phyloP scores from a whole-genome alignment of 1,140 invertebrate species.

The Nomia melanderi region DNA sequence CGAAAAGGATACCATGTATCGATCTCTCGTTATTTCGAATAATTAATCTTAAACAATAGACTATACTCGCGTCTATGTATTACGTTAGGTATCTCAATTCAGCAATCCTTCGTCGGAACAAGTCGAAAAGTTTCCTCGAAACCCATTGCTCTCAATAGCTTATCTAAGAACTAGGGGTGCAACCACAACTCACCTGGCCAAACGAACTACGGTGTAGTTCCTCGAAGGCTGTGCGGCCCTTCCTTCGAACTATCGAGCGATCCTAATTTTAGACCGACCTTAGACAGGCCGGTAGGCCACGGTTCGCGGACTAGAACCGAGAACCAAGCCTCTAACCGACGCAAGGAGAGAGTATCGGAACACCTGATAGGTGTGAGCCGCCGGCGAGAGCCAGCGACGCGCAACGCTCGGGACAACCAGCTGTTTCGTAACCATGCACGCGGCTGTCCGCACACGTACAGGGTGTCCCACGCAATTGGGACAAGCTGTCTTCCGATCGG shows the following conservation, averaged over 20 bases:
- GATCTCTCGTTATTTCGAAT: no score
- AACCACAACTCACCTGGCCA: not conserved
- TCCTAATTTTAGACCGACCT: slow-evolving; percentile 49
- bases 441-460: no score
- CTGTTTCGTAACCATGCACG: slow-evolving; percentile 40
- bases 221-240: slow-evolving; percentile 19
- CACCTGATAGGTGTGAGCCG: slow-evolving; percentile 45
- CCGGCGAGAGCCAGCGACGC: slow-evolving; percentile 24
- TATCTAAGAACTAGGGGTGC: not conserved
- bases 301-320: slow-evolving; percentile 3
- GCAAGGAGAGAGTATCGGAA: slow-evolving; percentile 29
- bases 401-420: slow-evolving; percentile 41
- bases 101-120: no score
- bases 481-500: no score
- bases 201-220: not conserved
- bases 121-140: no score
- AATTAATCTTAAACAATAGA: no score
- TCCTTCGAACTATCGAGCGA: slow-evolving; percentile 46
- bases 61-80: no score
- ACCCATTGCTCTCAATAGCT: no score
- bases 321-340: not conserved
- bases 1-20: no score
- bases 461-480: no score
- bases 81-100: no score
- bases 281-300: slow-evolving; percentile 32